Evolutionary conservation across 2,113 vertebrate species (phyloP).

Genomic region (Panthera uncia): DNA sequence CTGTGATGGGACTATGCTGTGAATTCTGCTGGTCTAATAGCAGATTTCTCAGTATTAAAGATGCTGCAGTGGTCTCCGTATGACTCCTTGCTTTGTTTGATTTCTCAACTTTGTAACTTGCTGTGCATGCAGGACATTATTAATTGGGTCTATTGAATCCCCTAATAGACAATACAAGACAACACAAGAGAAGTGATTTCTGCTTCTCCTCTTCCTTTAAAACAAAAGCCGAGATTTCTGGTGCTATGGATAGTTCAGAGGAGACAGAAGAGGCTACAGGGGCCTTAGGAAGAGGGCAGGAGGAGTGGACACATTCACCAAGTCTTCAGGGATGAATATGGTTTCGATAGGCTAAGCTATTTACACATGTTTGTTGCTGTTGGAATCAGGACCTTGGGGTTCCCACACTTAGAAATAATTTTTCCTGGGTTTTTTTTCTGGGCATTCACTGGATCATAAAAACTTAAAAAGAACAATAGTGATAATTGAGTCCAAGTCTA

Average conservation of each 20-base stretch:
- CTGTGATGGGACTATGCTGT: not conserved
- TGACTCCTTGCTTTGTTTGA: not conserved
- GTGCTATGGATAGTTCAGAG: not conserved
- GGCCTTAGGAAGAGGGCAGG: not conserved
- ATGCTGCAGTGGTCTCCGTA: not conserved
- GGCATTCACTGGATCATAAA: not conserved
- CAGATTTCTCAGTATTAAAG: not conserved
- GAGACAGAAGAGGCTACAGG: not conserved
- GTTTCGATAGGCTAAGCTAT: not conserved
- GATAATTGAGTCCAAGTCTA: not conserved
- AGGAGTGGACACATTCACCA: not conserved
- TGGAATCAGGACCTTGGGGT: not conserved
- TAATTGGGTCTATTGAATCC: not conserved
- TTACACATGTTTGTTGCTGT: not conserved
- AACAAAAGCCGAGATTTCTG: not conserved
- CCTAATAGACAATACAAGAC: not conserved
- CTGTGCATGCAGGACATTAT: not conserved
- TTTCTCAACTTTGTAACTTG: slow-evolving; percentile 8
- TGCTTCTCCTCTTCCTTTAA: too few relatives aligned
- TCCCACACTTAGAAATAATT: not conserved
- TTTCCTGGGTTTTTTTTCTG: not conserved
- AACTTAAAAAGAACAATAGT: not conserved
- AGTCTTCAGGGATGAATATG: not conserved
- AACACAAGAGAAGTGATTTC: not conserved
- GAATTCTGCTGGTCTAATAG: not conserved